Evolutionary conservation across 2,888 invertebrate genomes (phyloP).

Genomic region (Sialis fuliginosa): DNA sequence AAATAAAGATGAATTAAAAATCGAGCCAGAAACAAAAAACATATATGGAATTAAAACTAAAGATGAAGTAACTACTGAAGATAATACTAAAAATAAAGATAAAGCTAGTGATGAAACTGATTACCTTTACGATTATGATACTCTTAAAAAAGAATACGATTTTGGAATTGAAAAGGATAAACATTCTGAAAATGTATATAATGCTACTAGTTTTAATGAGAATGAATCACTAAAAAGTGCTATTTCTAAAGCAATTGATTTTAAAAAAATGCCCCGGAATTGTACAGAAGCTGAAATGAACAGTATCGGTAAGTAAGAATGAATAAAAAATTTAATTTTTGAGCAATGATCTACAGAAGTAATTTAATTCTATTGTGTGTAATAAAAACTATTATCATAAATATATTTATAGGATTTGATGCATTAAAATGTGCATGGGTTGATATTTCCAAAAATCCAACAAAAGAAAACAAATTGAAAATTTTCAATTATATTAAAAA

Average conservation of each 20-base stretch:
- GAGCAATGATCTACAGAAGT: neutral
- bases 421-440: slow-evolving; percentile 23
- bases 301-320: slow-evolving; percentile 21
- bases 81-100: neutral
- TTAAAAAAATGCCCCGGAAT: slow-evolving; percentile 21
- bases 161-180: slow-evolving; percentile 20
- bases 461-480: slow-evolving; percentile 11
- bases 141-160: slow-evolving; percentile 28
- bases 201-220: slow-evolving; percentile 23
- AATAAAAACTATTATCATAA: neutral
- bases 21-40: neutral
- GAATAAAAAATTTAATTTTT: neutral
- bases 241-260: slow-evolving; percentile 20
- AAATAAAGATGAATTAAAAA: neutral
- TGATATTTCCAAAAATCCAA: slow-evolving; percentile 20
- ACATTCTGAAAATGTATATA: slow-evolving; percentile 22
- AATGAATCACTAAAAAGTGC: slow-evolving; percentile 22
- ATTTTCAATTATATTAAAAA: slow-evolving; percentile 18
- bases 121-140: slow-evolving; percentile 24
- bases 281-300: slow-evolving; percentile 28
- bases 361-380: neutral
- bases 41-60: neutral
- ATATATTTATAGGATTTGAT: slow-evolving; percentile 14
- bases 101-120: slow-evolving; percentile 13
- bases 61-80: neutral